Evolutionary conservation across 1,140 invertebrate species (phyloP).

Genomic region (Zaprionus capensis): DNA sequence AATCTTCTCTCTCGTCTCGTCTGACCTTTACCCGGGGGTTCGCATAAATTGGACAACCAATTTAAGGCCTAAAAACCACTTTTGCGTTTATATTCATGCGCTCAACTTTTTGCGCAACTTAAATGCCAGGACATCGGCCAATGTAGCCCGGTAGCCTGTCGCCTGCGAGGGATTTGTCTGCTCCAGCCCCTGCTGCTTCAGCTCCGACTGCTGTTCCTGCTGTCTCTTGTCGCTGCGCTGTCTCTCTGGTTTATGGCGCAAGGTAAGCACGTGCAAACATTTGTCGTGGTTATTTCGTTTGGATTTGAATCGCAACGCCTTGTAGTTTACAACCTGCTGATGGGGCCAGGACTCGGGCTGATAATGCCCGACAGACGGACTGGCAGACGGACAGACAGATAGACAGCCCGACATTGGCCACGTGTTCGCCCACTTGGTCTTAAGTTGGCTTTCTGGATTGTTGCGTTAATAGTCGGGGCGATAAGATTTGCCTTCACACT

Average conservation of each 20-base stretch:
- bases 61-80: conserved; percentile 82
- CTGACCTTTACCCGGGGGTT: conserved; percentile 48
- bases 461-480: conserved; percentile 69
- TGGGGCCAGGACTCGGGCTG: conserved; percentile 39
- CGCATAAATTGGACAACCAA: conserved; percentile 80
- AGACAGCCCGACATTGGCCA: conserved; percentile 46
- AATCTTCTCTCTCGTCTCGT: conserved; percentile 5
- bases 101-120: conserved; percentile 60
- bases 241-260: conserved; percentile 64
- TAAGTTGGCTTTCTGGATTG: conserved; percentile 74
- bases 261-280: conserved; percentile 79
- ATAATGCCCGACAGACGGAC: conserved; percentile 49
- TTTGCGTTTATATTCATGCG: conserved; percentile 75
- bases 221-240: conserved; percentile 15
- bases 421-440: conserved; percentile 59
- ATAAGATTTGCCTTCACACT: conserved; percentile 58
- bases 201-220: conserved; percentile 14
- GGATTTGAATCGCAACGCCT: conserved; percentile 71
- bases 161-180: conserved; percentile 57
- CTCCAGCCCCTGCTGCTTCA: not conserved
- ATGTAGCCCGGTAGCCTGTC: conserved; percentile 28
- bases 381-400: conserved; percentile 51
- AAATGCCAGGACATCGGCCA: conserved; percentile 60
- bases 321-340: conserved; percentile 75
- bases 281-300: conserved; percentile 81